Conservation (phyloP, 2,113 vertebrate genomes). For the Tragelaphus imberbis region DNA sequence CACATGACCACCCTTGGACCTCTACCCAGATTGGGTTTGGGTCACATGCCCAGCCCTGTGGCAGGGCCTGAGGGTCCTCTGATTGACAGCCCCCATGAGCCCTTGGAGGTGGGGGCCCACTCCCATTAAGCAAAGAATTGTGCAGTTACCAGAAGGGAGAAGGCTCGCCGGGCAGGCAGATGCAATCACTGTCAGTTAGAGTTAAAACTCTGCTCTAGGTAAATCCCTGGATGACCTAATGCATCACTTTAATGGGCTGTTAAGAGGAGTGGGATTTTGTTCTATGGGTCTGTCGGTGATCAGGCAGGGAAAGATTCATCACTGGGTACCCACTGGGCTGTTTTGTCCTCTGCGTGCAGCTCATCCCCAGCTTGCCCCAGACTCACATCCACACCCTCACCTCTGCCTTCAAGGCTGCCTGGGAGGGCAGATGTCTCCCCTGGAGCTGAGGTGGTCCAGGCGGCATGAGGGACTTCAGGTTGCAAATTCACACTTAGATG, state of each 20-base stretch:
- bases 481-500: neutral
- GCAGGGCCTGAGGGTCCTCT: neutral
- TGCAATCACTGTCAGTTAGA: slow-evolving; percentile 12
- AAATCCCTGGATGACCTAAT: slow-evolving; percentile 56
- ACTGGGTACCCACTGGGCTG: neutral
- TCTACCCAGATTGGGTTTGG: neutral
- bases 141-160: slow-evolving; percentile 58
- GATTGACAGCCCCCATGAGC: neutral
- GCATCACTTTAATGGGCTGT: slow-evolving; percentile 49
- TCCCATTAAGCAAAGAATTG: slow-evolving; percentile 53
- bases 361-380: neutral
- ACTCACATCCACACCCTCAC: neutral
- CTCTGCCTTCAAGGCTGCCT: neutral
- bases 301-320: neutral
- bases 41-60: neutral
- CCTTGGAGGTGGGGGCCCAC: neutral
- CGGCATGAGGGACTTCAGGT: neutral
- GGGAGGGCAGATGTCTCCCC: neutral
- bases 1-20: neutral
- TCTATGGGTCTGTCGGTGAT: neutral
- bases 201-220: slow-evolving; percentile 63
- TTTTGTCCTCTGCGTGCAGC: neutral
- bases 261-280: neutral
- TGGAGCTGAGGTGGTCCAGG: neutral
- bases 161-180: neutral